Conservation (phyloP, 2,113 vertebrate species). For the Thalassoma bifasciatum region DNA sequence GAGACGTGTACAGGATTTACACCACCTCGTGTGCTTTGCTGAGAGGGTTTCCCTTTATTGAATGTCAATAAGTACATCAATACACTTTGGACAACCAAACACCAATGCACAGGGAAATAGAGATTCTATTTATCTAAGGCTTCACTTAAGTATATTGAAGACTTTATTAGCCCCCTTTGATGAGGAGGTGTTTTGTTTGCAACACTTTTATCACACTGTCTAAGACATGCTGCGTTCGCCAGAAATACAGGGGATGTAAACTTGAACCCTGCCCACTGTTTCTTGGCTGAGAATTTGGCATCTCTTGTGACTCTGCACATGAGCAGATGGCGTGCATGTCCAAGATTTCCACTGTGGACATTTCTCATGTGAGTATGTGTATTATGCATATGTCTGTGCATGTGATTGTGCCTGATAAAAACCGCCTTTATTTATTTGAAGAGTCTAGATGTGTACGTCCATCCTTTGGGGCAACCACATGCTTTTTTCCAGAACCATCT, state of each 20-base stretch:
- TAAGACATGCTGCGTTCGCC: slow-evolving; percentile 59
- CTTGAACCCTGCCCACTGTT: slow-evolving; percentile 51
- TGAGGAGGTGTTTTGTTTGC: slow-evolving; percentile 79
- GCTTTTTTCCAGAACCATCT: slow-evolving; percentile 43
- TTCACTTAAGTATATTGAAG: slow-evolving; percentile 81
- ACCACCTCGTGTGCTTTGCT: slow-evolving; percentile 63
- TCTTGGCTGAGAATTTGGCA: slow-evolving; percentile 47
- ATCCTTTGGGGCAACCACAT: slow-evolving; percentile 44
- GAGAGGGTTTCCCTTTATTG: slow-evolving; percentile 78
- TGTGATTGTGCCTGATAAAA: slow-evolving; percentile 56
- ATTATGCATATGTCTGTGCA: slow-evolving; percentile 51
- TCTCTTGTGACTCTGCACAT: slow-evolving; percentile 32
- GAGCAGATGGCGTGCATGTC: slow-evolving; percentile 55
- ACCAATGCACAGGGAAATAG: slow-evolving; percentile 66
- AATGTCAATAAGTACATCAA: slow-evolving; percentile 77
- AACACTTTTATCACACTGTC: slow-evolving; percentile 70
- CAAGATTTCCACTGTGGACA: slow-evolving; percentile 43
- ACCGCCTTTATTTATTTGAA: slow-evolving; percentile 51
- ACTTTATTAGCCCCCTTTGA: slow-evolving; percentile 79
- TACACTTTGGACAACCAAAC: slow-evolving; percentile 74
- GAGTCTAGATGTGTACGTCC: slow-evolving; percentile 46
- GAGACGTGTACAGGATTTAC: slow-evolving; percentile 71
- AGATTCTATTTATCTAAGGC: slow-evolving; percentile 76
- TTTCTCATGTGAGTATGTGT: slow-evolving; percentile 28
- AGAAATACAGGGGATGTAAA: slow-evolving; percentile 60